Base-by-base conservation (phyloP, 2,888 invertebrate species). In the Ditula angustiorana region DNA sequence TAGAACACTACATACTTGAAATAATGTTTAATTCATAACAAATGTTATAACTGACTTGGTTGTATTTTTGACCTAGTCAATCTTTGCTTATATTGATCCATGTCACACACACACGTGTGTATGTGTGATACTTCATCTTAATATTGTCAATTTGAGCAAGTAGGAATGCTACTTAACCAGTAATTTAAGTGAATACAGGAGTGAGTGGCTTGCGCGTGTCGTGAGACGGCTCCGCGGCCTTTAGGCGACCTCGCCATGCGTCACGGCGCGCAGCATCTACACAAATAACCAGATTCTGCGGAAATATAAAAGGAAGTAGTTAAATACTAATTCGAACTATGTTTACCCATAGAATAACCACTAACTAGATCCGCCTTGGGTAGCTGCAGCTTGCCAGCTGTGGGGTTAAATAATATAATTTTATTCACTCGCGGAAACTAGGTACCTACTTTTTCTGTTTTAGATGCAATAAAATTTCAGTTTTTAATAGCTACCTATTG, bases 241-340 rank as follows among this genome's bases (percentile, higher is more conserved):
- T 75, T 74, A 49, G 24, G 55, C 69, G 76, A 69, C 77, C 78
- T 78, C 75, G 74, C 63, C 61, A 61, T 67, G 63, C 67, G 70
- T 70, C 70, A 75, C 67, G 57, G 50, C 50, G 19, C 46, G 53
- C 67, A 61, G 63, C 71, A 71, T 71, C 72, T 73, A 61, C 61
- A 61, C 66, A 65, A 70, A 69, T 60, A 67, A 63, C 49, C 63
- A 57, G 59, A 68, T 70, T 67, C 71, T 57, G 71, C 69, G 72
- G 71, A 75, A 67, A 69, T 67, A 65, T 58, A 69, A 57, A 64
- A 70, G 71, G 71, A 73, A 75, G 68, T 71, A 65, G 67, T 65
- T 65, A 66, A 68, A 35, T 50, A 60, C 30, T 44, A 52, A 62
- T 49, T 58, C 24, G 35, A 58, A 24, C 37, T 37, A 19, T 53